Base-by-base conservation (phyloP, 2,888 invertebrate species). In the Dasypogon diadema region DNA sequence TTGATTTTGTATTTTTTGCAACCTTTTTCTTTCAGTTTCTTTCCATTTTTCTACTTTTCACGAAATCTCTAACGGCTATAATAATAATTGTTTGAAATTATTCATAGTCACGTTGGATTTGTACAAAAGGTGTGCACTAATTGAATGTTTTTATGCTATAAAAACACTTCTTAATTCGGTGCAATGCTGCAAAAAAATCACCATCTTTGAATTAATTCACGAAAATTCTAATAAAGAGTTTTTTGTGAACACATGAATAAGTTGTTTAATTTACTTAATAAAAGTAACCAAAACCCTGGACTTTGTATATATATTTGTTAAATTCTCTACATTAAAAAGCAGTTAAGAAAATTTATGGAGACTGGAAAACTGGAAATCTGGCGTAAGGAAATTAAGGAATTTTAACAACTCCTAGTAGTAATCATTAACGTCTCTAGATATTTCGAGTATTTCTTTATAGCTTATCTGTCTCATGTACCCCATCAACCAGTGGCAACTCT, bases 141-240 rank as follows among this genome's bases (percentile, higher is more conserved):
- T 68, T 68, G 12, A 48, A 68, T 48, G 48, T 68, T 68, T 48
- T 48, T 48, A 6, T n/a, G 1, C 21, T 18, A 24, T 48, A 48
- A 68, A 68, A 48, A 68, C 24, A 24, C 46, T 46, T 68, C 48
- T 46, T 22, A 46, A 48, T 24, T 68, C 6, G 24, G 65, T 68
- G 65, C 46, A 68, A 48, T 21, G 1, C 3, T 16, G 16, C 8
- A 26, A n/a, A 12, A 21, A 55, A n/a, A n/a, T n/a, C n/a, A 1
- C 8, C 55, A 55, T 21, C 2, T 8, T 16, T 37, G 16, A 2
- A 63, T 42, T 56, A 4, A 10, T 58, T 58, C 14, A 16, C 34
- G 34, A 14, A 58, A 58, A 10, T 16, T 30, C 14, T 3, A 63
- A 63, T 63, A 63, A 63, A 63, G 22, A 30, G n/a, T 58, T 42